These are phyloP conservation scores for Porites australiensis DNA, from an alignment of 64 coral and sea anemone species.

Conservation along the genomic window DNA sequence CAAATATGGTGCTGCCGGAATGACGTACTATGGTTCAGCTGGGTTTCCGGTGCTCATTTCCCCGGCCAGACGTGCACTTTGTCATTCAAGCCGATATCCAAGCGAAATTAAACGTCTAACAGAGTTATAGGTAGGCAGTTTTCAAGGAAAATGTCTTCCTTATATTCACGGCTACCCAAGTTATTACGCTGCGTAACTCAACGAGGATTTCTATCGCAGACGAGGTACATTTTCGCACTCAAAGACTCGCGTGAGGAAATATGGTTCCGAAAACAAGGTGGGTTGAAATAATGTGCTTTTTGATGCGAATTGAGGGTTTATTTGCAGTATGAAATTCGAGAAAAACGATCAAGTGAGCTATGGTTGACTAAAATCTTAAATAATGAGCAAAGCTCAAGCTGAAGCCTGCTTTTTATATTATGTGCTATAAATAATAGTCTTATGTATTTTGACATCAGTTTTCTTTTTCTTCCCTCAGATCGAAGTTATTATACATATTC, in stretches of 20 bases:
- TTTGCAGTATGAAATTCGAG: neutral
- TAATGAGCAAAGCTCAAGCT: neutral
- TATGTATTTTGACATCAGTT: too few relatives aligned
- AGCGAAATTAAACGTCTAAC: neutral
- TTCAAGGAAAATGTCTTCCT: neutral
- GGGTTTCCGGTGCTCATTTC: too few relatives aligned
- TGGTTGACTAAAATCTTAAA: neutral
- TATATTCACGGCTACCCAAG: conserved; percentile 18
- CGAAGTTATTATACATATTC: conserved; percentile 83
- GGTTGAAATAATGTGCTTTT: neutral
- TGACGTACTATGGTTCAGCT: too few relatives aligned
- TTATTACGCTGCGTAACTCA: neutral
- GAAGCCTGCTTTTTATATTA: too few relatives aligned
- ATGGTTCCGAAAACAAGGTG: neutral
- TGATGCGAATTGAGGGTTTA: neutral
- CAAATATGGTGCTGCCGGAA: too few relatives aligned
- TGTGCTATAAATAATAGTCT: too few relatives aligned
- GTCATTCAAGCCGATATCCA: neutral
- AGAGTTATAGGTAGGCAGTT: neutral
- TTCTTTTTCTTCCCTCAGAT: conserved; percentile 17
- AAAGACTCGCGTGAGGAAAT: neutral
- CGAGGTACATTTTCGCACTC: neutral
- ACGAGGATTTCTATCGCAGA: neutral
- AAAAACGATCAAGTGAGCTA: neutral
- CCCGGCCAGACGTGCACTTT: neutral